Conservation (phyloP, 2,888 invertebrate species). For the Mylabris sibirica region DNA sequence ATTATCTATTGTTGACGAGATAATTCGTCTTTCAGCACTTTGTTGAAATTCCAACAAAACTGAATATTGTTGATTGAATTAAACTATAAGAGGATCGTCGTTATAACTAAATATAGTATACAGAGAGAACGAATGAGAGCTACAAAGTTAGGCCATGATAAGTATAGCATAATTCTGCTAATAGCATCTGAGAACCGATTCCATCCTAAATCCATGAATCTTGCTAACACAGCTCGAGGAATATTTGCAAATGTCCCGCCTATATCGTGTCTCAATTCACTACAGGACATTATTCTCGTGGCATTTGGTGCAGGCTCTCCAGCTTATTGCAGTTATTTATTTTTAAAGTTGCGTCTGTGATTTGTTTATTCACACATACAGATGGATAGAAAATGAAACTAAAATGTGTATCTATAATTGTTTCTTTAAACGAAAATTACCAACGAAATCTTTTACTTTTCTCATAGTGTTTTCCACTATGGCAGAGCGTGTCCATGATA, state of each 20-base stretch:
- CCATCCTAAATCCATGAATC: slow-evolving; percentile 54
- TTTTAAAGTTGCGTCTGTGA: slow-evolving; percentile 37
- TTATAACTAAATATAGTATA: slow-evolving; percentile 13
- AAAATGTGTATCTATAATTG: slow-evolving; percentile 1
- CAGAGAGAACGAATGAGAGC: not conserved
- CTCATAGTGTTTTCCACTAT: not conserved
- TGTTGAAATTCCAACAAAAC: slow-evolving; percentile 18
- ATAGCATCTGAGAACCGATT: slow-evolving; percentile 44
- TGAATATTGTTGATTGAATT: slow-evolving; percentile 26
- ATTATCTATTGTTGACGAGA: not conserved
- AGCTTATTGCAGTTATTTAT: slow-evolving; percentile 54
- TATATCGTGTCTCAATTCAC: slow-evolving; percentile 55
- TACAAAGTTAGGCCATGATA: slow-evolving; percentile 31
- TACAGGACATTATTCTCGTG: slow-evolving; percentile 49
- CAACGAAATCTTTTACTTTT: not conserved
- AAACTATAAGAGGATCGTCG: slow-evolving; percentile 25
- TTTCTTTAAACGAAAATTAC: not conserved
- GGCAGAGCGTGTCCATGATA: slow-evolving; percentile 15
- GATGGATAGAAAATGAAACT: slow-evolving; percentile 14
- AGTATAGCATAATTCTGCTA: slow-evolving; percentile 37
- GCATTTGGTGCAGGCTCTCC: slow-evolving; percentile 45
- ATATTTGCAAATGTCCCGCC: slow-evolving; percentile 56
- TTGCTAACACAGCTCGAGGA: slow-evolving; percentile 55
- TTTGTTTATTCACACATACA: slow-evolving; percentile 46
- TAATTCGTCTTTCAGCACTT: slow-evolving; percentile 12